Base-by-base conservation (phyloP, 2,797 vertebrate species). In the Protosalanx chinensis region DNA sequence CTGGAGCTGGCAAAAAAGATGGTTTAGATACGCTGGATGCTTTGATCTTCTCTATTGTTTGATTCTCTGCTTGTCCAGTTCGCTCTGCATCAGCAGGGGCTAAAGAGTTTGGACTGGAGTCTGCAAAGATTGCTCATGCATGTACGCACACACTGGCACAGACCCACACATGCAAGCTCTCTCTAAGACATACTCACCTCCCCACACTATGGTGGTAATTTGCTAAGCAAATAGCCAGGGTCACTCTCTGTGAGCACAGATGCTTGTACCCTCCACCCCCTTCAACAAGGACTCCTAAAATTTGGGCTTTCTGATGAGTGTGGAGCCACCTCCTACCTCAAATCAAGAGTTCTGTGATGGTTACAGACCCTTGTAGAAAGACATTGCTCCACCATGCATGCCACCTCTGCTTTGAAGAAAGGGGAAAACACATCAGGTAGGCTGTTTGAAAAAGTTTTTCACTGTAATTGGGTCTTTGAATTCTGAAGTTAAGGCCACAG, bases 171-270 rank as follows among this genome's bases (percentile, higher is more conserved):
- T 16, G 6, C 51, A 56, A n/a, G 51, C 51, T 56, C 41, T 46
- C 41, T 46, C 12, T 46, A 46, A 46, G 41, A 46, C 41, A 46
- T 3, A 46, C 41, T 46, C 10, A 1, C 41, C 2, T 62, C 32
- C 60, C 13, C 59, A 59, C 53, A 75, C 74, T 74, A 46, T 46
- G 30, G 27, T 75, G 73, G 68, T 72, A 13, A 90, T 93, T 92
- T 93, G 90, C 87, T 91, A 84, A 80, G 77, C 88, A 90, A 93
- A 92, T 90, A 87, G 35, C 72, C 69, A 72, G 69, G 67, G 70
- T 71, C 59, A 77, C 81, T 71, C 68, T 63, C 79, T 75, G 83
- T 68, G 79, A 79, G 73, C 46, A 77, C 80, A 72, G 75, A 81
- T 66, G 70, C 49, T 63, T 58, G 63, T 61, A 33, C 29, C 66